Base-by-base conservation (phyloP, 2,113 vertebrate genomes). In the Dendropsophus ebraccatus region DNA sequence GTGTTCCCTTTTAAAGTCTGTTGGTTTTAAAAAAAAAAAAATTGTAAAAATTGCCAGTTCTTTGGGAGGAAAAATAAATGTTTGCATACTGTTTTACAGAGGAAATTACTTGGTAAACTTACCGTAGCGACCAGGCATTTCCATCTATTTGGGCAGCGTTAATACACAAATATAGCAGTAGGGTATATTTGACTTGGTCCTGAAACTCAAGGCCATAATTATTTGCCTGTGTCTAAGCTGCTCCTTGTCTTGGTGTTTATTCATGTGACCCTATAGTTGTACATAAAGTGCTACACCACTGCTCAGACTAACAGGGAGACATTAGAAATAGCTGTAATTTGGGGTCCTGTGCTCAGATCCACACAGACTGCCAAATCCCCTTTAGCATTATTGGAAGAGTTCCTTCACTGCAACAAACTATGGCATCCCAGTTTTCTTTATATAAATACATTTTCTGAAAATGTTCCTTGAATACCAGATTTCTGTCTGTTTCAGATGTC, bases 61-160 rank as follows among this genome's bases (percentile, higher is more conserved):
- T 67, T 65, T 30, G 13, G 25, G 25, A 62, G 60, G 60, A 62
- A 62, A 28, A 13, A 21, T 17, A 56, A 62, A 13, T 28, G 25
- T 62, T 28, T 62, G n/a, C 28, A 32, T 25, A 67, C 62, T 32
- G 62, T 30, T 30, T 67, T 17, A 32, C 62, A 30, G 28, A 30
- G 62, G 62, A 67, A 67, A 67, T 67, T 14, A 67, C 62, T 67
- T 67, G 62, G 62, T 30, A 67, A 67, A 32, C 65, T 69, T 16
- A 60, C 23, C 25, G 28, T 16, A 67, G 62, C 28, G 32, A 28
- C 62, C 4, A 4, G 1, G 28, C 28, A 6, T 67, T 67, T 69
- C 65, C 65, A 69, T 37, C 13, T 4, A 69, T 21, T 37, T 69
- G 65, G 32, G 32, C 14, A 67, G 56, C 0, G 16, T 67, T 32